A percentile compares a stretch with the other conserved stretches of the same genome.
Evolutionary conservation across 1,140 invertebrate species (phyloP).

Genomic region (Samia ricini): DNA sequence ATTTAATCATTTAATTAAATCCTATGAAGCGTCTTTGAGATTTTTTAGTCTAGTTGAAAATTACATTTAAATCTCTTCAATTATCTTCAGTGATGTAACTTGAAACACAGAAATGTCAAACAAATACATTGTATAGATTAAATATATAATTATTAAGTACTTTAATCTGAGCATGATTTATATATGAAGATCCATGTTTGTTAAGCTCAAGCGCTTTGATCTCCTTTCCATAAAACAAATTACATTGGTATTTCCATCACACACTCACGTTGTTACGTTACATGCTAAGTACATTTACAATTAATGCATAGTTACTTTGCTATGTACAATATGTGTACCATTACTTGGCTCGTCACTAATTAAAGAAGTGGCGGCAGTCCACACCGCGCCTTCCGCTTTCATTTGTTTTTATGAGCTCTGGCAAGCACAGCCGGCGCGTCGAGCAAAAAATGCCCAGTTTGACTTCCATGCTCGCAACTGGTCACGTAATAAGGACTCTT

Average conservation of each 20-base stretch:
- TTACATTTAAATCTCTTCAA: too few species aligned
- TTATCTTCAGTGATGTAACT: too few species aligned
- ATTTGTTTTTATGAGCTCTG: constrained; percentile 11
- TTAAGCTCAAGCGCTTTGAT: neutral
- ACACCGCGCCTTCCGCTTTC: constrained; percentile 4
- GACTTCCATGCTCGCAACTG: neutral
- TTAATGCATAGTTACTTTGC: neutral
- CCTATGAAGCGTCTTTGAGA: too few species aligned
- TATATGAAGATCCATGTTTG: too few species aligned
- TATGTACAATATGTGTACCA: neutral
- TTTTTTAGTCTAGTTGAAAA: too few species aligned
- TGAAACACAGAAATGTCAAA: too few species aligned
- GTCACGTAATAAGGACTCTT: neutral
- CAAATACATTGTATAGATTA: too few species aligned
- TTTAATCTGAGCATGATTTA: too few species aligned
- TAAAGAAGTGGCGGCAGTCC: constrained; percentile 11
- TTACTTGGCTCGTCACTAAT: constrained; percentile 5
- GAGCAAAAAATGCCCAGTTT: constrained; percentile 10
- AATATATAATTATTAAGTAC: too few species aligned
- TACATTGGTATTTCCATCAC: neutral
- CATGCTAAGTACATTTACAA: neutral
- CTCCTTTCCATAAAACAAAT: neutral
- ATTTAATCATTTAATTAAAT: too few species aligned
- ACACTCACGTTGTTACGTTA: neutral
- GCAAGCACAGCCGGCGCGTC: neutral